phyloP scores from a whole-genome alignment of 1,140 invertebrate genomes.

The Pygmarrhopalites habei region DNA sequence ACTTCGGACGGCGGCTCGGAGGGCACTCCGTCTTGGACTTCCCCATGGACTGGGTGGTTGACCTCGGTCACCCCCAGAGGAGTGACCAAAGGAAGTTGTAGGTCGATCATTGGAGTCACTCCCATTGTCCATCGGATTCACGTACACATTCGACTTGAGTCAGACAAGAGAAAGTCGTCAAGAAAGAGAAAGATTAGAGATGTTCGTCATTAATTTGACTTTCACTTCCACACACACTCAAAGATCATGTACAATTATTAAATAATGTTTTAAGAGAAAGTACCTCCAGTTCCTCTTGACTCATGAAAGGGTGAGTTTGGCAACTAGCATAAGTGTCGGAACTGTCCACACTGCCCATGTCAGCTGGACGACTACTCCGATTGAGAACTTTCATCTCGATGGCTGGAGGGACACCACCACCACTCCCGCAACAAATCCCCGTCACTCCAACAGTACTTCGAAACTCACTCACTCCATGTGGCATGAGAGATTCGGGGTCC shows the following conservation, averaged over 20 bases:
- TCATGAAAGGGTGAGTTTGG: conserved; percentile 85
- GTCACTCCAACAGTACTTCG: conserved; percentile 63
- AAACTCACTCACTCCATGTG: conserved; percentile 69
- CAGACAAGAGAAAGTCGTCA: no score
- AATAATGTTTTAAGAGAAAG: no score
- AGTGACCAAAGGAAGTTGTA: conserved; percentile 19
- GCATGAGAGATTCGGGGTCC: conserved; percentile 77
- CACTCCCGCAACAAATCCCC: conserved; percentile 62
- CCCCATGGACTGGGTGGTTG: conserved; percentile 31
- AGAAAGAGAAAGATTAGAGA: no score
- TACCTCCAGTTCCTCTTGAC: no score
- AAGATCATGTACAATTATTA: no score
- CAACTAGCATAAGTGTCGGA: conserved; percentile 92
- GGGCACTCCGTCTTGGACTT: conserved; percentile 23
- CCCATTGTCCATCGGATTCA: conserved; percentile 69
- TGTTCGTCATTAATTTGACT: no score
- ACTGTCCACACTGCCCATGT: conserved; percentile 68
- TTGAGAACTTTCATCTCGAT: conserved; percentile 28
- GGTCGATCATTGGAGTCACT: conserved; percentile 14
- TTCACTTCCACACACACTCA: no score
- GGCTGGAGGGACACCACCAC: conserved; percentile 37
- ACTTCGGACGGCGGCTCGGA: not conserved
- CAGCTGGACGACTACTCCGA: conserved; percentile 41
- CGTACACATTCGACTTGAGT: conserved; percentile 64
- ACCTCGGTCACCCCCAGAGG: conserved; percentile 4